phyloP scores from a whole-genome alignment of 2,113 vertebrate genomes.

The Amazona vittata region DNA sequence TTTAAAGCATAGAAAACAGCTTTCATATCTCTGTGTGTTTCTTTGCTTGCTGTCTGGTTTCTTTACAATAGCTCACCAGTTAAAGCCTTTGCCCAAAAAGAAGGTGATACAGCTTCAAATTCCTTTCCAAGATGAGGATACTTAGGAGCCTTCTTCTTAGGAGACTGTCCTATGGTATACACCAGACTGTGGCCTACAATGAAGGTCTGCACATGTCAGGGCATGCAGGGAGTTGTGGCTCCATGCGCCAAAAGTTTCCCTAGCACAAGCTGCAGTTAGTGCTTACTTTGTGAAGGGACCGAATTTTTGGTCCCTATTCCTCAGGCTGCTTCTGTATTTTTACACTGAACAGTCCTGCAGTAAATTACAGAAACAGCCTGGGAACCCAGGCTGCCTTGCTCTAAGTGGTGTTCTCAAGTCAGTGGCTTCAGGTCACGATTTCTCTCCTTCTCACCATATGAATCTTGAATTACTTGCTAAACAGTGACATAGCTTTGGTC shows the following conservation, averaged over 20 bases:
- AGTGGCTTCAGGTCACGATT: slow-evolving; percentile 13
- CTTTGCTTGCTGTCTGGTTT: background rate
- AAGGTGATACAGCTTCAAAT: background rate
- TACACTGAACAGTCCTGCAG: background rate
- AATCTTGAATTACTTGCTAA: slow-evolving; percentile 50
- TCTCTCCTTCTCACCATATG: slow-evolving; percentile 45
- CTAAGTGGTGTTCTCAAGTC: background rate
- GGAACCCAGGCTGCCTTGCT: background rate
- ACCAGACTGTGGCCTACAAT: background rate
- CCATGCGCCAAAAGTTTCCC: background rate
- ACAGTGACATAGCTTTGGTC: slow-evolving; percentile 41
- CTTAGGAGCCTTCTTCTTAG: background rate
- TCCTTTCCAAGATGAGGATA: background rate
- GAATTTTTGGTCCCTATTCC: background rate
- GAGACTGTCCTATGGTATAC: background rate
- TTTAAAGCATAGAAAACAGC: background rate
- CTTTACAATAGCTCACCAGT: background rate
- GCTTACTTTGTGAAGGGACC: background rate
- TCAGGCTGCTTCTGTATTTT: background rate
- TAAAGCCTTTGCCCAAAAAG: background rate
- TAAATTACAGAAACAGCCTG: background rate
- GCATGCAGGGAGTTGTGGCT: background rate
- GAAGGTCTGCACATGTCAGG: background rate
- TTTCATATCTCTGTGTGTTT: background rate
- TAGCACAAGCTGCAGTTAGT: background rate